Percentiles rank a stretch among this genome's conserved stretches.
Conservation (phyloP, 2,113 vertebrate species). For the Anas platyrhynchos region DNA sequence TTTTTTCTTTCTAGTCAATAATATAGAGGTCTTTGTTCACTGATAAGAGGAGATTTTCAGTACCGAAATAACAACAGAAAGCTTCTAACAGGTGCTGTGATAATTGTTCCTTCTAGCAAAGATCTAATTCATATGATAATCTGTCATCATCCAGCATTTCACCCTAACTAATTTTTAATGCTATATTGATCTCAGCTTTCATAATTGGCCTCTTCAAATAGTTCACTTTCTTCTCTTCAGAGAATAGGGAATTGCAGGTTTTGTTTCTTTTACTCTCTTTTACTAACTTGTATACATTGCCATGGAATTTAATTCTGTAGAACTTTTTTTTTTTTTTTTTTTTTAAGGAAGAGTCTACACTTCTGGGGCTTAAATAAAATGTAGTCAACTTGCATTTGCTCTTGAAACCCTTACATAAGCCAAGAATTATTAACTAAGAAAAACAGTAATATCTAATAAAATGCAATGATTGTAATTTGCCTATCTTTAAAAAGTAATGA, state of each 20-base stretch:
- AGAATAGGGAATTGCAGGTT: background rate
- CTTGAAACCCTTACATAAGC: background rate
- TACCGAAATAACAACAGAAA: slow-evolving; percentile 23
- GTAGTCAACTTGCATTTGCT: background rate
- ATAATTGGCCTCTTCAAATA: slow-evolving; percentile 22
- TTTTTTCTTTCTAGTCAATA: background rate
- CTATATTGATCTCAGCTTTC: slow-evolving; percentile 31
- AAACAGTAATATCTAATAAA: background rate
- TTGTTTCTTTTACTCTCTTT: slow-evolving; percentile 1
- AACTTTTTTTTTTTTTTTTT: background rate
- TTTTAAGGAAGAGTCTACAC: background rate
- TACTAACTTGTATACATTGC: background rate
- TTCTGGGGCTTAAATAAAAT: background rate
- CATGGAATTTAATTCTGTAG: background rate
- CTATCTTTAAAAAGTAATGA: background rate
- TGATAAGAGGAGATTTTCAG: background rate
- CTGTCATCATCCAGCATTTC: background rate
- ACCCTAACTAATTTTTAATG: slow-evolving; percentile 41
- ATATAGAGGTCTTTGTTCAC: slow-evolving; percentile 7
- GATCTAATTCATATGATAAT: slow-evolving; percentile 50
- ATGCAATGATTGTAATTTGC: background rate
- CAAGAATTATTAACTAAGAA: background rate
- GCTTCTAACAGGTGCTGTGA: slow-evolving; percentile 33
- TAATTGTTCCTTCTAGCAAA: slow-evolving; percentile 34
- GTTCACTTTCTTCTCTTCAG: background rate